Evolutionary conservation across 2,797 vertebrate genomes (phyloP).

Genomic region (Myripristis murdjan): DNA sequence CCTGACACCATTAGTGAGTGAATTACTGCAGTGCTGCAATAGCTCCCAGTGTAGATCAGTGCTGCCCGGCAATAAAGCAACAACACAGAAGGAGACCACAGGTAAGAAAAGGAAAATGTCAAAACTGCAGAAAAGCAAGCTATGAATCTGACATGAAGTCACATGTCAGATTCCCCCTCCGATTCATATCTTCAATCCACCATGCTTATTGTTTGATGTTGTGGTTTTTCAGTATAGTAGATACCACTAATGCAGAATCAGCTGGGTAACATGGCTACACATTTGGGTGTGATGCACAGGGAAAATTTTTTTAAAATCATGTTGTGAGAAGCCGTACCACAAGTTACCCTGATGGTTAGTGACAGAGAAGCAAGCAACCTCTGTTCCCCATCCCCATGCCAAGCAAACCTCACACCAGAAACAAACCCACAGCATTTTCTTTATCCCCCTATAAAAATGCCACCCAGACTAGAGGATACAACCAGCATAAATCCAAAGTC

Average conservation of each 20-base stretch:
- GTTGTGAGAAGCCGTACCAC: not conserved
- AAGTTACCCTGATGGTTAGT: too few species aligned
- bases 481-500: not conserved
- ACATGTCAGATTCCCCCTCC: not conserved
- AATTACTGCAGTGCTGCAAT: slow-evolving; percentile 34
- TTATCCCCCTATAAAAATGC: slow-evolving; percentile 8
- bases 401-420: too few species aligned
- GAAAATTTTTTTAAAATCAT: not conserved
- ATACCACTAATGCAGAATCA: not conserved
- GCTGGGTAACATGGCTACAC: not conserved
- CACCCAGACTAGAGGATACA: not conserved
- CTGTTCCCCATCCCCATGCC: too few species aligned
- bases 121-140: not conserved
- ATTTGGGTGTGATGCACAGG: too few species aligned
- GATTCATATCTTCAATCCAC: too few species aligned
- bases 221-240: not conserved
- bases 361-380: too few species aligned
- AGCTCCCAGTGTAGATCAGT: not conserved
- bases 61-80: too few species aligned
- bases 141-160: slow-evolving; percentile 1
- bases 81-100: too few species aligned
- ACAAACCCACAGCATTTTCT: slow-evolving; percentile 3
- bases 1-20: slow-evolving; percentile 6
- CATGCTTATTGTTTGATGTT: not conserved
- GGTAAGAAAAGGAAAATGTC: not conserved